Percentiles rank a stretch among this genome's conserved stretches.
phyloP scores from a whole-genome alignment of 1,140 invertebrate species.

The Drosophila repleta region DNA sequence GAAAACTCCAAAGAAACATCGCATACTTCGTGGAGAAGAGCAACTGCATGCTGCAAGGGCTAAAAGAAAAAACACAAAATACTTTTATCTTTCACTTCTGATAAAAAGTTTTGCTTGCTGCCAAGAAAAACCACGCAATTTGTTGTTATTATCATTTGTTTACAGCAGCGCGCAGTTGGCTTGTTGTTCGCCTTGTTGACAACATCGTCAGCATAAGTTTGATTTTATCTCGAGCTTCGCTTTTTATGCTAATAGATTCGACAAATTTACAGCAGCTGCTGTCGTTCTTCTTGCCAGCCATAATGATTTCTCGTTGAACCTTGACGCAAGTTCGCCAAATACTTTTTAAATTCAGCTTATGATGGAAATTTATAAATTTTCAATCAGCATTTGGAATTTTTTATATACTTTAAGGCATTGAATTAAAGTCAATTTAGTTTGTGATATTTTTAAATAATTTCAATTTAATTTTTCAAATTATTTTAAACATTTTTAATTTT shows the following conservation, averaged over 20 bases:
- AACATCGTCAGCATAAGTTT: constrained; percentile 69
- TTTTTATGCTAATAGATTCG: constrained; percentile 72
- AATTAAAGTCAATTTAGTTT: no score
- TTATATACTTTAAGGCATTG: no score
- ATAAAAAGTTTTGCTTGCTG: neutral
- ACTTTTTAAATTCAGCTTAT: constrained; percentile 9
- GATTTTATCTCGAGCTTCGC: constrained; percentile 64
- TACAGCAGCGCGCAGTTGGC: constrained; percentile 24
- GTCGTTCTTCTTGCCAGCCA: constrained; percentile 8
- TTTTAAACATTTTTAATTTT: no score
- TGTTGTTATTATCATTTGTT: constrained; percentile 59
- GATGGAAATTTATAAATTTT: constrained; percentile 5
- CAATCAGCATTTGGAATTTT: neutral
- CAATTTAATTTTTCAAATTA: no score
- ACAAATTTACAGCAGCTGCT: constrained; percentile 67
- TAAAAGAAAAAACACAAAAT: constrained; percentile 1
- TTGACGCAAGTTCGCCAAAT: constrained; percentile 22
- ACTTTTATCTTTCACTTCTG: constrained; percentile 11
- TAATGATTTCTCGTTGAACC: constrained; percentile 12
- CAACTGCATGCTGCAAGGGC: constrained; percentile 6
- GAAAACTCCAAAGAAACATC: neutral
- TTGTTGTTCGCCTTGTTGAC: constrained; percentile 67
- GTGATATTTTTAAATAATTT: no score
- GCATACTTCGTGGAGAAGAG: neutral
- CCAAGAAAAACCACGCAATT: constrained; percentile 45